Conservation (phyloP, 2,113 vertebrate species). For the Motacilla tschutschensis region DNA sequence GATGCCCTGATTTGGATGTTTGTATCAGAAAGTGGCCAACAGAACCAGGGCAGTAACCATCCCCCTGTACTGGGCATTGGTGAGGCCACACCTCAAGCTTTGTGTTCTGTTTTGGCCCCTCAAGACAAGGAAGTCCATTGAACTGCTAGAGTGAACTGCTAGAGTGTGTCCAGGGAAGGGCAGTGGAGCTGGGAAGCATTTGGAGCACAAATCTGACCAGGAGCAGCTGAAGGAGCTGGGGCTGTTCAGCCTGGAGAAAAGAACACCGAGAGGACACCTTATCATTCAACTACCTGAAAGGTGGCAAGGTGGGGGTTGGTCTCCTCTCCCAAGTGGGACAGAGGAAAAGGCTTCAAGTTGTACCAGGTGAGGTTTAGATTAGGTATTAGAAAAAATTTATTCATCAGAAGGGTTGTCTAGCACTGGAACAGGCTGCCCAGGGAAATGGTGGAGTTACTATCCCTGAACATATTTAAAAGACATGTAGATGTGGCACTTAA, state of each 20-base stretch:
- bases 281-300: background rate
- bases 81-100: rapidly evolving
- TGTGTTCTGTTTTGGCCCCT: background rate
- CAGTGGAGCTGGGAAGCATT: background rate
- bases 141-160: background rate
- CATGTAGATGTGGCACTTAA: background rate
- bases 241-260: background rate
- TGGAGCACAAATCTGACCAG: background rate
- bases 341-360: background rate
- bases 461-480: background rate
- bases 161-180: rapidly evolving
- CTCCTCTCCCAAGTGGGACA: background rate
- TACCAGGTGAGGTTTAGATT: background rate
- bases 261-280: background rate
- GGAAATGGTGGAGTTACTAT: background rate
- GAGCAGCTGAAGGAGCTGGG: background rate
- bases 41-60: background rate
- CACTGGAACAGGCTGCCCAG: background rate
- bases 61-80: rapidly evolving
- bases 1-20: background rate
- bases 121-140: background rate
- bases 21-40: background rate
- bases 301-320: background rate
- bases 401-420: background rate
- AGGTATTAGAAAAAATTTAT: background rate